Conservation (phyloP, 2,797 vertebrate species). For the Myotis myotis region DNA sequence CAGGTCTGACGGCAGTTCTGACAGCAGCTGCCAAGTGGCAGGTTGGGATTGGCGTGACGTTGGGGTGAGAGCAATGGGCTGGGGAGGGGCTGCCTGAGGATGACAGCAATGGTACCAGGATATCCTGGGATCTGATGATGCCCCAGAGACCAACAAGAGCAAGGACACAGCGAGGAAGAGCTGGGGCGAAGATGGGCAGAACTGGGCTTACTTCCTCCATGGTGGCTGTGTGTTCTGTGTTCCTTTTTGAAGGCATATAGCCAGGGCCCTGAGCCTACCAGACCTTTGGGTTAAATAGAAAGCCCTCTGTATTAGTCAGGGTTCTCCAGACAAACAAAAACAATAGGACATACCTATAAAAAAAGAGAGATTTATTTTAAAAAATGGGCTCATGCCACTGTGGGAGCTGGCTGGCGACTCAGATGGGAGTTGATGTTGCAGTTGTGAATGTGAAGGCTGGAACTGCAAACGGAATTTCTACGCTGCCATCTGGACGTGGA, state of each 20-base stretch:
- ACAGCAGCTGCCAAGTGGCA: too few species aligned
- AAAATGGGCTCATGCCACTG: background rate
- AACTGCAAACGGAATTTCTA: background rate
- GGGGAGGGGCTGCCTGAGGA: too few species aligned
- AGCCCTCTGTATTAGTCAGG: background rate
- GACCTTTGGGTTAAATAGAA: background rate
- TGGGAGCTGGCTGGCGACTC: background rate
- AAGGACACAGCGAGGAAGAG: background rate
- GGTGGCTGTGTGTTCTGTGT: background rate
- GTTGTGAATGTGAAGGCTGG: background rate
- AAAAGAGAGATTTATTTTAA: background rate
- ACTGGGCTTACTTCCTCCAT: background rate
- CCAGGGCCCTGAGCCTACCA: background rate
- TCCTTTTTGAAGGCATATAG: background rate
- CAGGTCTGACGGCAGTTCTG: background rate
- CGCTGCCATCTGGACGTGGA: background rate
- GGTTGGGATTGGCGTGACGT: background rate
- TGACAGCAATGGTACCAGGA: background rate
- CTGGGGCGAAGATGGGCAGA: accelerated
- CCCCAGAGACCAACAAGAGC: background rate
- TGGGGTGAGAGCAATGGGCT: background rate
- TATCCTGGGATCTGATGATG: background rate
- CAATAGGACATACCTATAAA: background rate
- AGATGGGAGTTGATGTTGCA: background rate
- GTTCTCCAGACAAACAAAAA: background rate